phyloP scores from a whole-genome alignment of 1,140 invertebrate genomes.

The Nomia melanderi region DNA sequence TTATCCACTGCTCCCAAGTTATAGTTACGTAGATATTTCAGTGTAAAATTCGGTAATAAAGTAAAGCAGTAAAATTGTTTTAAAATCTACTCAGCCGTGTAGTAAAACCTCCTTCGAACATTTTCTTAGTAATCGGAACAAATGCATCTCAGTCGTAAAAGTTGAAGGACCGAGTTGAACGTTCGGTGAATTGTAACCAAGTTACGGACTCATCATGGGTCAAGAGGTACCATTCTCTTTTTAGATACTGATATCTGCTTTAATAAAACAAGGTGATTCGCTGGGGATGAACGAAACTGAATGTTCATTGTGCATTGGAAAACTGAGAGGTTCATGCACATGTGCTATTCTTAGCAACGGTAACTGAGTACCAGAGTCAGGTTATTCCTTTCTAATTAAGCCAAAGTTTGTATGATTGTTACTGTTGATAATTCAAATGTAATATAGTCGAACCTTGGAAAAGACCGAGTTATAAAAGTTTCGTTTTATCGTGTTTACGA shows the following conservation, averaged over 20 bases:
- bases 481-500: no score
- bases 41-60: no score
- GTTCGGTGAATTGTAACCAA: background rate
- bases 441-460: no score
- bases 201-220: background rate
- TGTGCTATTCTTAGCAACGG: background rate
- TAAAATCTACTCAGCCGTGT: background rate
- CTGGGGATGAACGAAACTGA: constrained; percentile 10
- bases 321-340: background rate
- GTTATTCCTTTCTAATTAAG: no score
- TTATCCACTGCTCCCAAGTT: no score
- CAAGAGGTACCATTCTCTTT: constrained; percentile 2
- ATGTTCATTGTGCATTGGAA: constrained; percentile 40
- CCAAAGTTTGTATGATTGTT: no score
- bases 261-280: background rate
- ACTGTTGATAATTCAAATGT: no score
- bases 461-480: no score
- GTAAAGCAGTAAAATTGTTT: background rate
- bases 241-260: background rate
- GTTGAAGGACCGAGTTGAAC: no score
- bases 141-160: background rate
- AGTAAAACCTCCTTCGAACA: no score
- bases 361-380: background rate
- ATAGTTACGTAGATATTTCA: no score
- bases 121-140: background rate